These are phyloP conservation scores for Hesperophylax magnus DNA, from an alignment of 1,140 invertebrate genomes.

Conservation along the genomic window DNA sequence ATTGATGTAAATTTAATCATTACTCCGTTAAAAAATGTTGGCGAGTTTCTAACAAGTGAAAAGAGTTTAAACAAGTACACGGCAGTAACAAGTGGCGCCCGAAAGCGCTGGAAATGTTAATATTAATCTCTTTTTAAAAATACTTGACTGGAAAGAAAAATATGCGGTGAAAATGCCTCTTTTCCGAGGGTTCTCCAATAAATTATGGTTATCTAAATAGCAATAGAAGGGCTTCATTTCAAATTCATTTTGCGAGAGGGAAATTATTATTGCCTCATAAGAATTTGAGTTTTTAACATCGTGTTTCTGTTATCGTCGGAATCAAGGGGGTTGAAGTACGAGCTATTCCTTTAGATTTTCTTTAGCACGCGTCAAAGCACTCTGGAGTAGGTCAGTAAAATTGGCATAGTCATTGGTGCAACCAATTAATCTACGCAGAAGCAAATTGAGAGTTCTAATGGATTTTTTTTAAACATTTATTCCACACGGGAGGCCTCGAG, in stretches of 20 bases:
- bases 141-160: slow-evolving; percentile 23
- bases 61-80: slow-evolving; percentile 39
- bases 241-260: slow-evolving; percentile 1
- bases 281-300: no score
- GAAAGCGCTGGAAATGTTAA: slow-evolving; percentile 20
- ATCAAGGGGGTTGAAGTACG: no score
- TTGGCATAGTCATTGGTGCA: no score
- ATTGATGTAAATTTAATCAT: slow-evolving; percentile 42
- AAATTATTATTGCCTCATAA: no score
- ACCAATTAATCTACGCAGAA: no score
- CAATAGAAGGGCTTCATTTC: slow-evolving; percentile 1
- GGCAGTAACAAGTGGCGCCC: slow-evolving; percentile 30
- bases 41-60: slow-evolving; percentile 36
- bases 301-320: no score
- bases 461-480: no score
- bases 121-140: slow-evolving; percentile 40
- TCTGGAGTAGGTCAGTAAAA: no score
- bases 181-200: slow-evolving; percentile 9
- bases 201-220: slow-evolving; percentile 24
- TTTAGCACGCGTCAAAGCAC: no score
- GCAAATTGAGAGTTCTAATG: no score
- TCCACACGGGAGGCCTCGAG: no score
- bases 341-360: no score
- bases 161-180: neutral
- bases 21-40: slow-evolving; percentile 35